Conservation (phyloP, 2,113 vertebrate species). For the Elgaria multicarinata region DNA sequence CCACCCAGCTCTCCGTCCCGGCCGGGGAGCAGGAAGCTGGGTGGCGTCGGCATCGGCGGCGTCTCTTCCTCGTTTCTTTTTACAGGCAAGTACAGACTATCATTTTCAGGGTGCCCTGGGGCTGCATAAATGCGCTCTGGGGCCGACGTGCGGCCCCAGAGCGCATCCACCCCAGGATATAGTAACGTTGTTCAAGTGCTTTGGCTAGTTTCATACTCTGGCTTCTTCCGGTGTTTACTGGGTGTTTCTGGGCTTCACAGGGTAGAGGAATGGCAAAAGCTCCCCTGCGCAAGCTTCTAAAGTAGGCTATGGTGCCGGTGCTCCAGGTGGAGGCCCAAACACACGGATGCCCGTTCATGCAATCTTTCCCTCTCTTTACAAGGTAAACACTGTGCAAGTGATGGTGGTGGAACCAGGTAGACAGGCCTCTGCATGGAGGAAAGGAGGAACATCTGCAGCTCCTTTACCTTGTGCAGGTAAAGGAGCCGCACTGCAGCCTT, state of each 20-base stretch:
- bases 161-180: too few relatives aligned
- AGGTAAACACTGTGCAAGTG: not conserved
- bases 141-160: too few relatives aligned
- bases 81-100: too few relatives aligned
- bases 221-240: not conserved
- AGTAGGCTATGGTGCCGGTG: too few relatives aligned
- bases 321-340: not conserved
- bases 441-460: not conserved
- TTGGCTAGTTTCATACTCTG: not conserved
- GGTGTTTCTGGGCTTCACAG: not conserved
- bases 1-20: too few relatives aligned
- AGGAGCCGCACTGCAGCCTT: not conserved
- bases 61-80: too few relatives aligned
- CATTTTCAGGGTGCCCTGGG: too few relatives aligned
- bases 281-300: not conserved
- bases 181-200: not conserved
- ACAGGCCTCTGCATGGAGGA: not conserved
- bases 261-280: not conserved
- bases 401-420: not conserved
- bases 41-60: too few relatives aligned
- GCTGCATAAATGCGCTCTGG: too few relatives aligned
- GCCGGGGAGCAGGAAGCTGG: too few relatives aligned
- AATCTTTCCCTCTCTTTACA: not conserved
- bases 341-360: not conserved
- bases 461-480: not conserved